Base-by-base conservation (phyloP, 2,113 vertebrate species). In the Sinocyclocheilus anophthalmus region DNA sequence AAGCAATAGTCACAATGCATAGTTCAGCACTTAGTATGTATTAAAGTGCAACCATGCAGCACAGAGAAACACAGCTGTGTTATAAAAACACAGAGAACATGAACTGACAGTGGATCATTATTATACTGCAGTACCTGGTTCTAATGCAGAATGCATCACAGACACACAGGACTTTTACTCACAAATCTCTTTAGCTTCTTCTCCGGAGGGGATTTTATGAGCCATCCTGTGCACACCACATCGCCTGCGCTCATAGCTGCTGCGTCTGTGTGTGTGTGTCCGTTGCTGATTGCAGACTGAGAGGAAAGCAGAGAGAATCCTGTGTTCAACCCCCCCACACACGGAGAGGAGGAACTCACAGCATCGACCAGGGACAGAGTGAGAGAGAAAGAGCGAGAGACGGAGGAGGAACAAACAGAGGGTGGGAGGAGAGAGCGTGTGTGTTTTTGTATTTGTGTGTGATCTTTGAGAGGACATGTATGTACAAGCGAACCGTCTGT, bases 131-230 rank as follows among this genome's bases (percentile, higher is more conserved):
- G 79, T 81, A 39, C 61, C 61, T 1, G 61, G 14, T 81, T 67
- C 61, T 48, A 33, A 81, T 50, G 39, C 79, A 11, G 0, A 79
- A 78, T 57, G 61, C 76, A 76, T 61, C 80, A 16, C 42, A 18
- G 39, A 48, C 55, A 70, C 57, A 57, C 76, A 69, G 75, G 83
- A 75, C 1, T 79, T 84, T 85, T 94, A 99, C 98, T 99, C 95
- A 99, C 98, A 91, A 98, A 99, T 97, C 98, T 95, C 94, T 98
- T 98, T 45, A 99, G 95, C 93, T 99, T 99, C 94, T 96, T 98
- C 93, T 99, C 98, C 5, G 98, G 98, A 89, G 98, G 98, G 42
- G 98, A 99, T 95, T 99, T 99, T 92, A 99, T 96, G 88, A 99
- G 97, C 98, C 98, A 99, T 91, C 98, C 98, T 10, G 94, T 97